phyloP scores from a whole-genome alignment of 2,888 invertebrate genomes.

The Lissocephala sabroskyi region DNA sequence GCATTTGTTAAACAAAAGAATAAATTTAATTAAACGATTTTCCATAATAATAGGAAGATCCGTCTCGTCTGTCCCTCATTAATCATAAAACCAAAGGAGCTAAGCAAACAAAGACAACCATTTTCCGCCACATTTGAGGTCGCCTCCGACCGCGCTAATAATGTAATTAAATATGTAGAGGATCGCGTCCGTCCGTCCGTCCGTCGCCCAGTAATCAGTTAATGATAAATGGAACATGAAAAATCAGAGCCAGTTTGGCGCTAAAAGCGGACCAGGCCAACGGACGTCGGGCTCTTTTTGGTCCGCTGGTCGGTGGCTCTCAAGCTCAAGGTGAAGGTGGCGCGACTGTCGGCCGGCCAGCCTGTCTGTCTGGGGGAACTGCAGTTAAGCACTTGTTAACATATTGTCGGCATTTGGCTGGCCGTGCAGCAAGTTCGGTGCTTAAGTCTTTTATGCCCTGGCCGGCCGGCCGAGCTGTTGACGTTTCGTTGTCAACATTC shows the following conservation, averaged over 20 bases:
- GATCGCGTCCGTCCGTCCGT: conserved; percentile 7
- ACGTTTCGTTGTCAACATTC: conserved; percentile 61
- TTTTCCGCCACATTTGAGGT: not conserved
- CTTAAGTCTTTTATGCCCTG: conserved; percentile 47
- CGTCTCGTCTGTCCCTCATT: not conserved
- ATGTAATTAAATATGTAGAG: conserved; percentile 65
- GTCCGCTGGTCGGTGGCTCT: no score
- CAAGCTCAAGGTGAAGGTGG: conserved; percentile 48
- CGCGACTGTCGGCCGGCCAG: no score
- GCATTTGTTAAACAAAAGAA: not conserved
- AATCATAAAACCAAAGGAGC: not conserved
- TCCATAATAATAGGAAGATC: conserved; percentile 11
- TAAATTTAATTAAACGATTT: conserved; percentile 16
- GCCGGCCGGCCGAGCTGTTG: no score
- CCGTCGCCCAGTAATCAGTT: conserved; percentile 41
- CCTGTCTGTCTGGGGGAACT: no score
- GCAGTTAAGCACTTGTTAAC: conserved; percentile 67
- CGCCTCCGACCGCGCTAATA: conserved; percentile 52
- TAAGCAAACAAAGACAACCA: not conserved
- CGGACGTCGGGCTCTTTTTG: conserved; percentile 1
- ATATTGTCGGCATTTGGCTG: conserved; percentile 58
- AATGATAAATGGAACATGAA: conserved; percentile 58
- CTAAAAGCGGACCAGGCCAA: conserved; percentile 40
- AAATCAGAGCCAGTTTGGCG: no score
- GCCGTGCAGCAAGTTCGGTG: conserved; percentile 29